These are phyloP conservation scores for Apostichopus leukothele DNA, from an alignment of 53 echinoderm and acorn worm genomes.

Conservation along the genomic window DNA sequence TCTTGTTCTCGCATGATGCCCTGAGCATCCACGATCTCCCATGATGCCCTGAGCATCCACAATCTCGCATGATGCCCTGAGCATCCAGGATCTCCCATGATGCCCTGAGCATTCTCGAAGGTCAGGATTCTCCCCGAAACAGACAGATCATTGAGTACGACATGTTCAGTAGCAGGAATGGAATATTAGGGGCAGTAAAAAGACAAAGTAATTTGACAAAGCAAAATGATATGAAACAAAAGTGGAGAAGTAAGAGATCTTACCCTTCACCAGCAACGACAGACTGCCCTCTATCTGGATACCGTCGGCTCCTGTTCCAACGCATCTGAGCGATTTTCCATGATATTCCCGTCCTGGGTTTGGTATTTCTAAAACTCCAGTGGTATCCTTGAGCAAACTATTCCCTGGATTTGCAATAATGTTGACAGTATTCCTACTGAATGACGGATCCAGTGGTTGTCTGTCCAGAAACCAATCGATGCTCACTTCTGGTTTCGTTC, in stretches of 20 bases:
- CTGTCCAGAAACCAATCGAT: constrained; percentile 12
- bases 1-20: too few relatives aligned
- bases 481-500: constrained; percentile 2
- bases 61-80: too few relatives aligned
- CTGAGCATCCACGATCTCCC: too few relatives aligned
- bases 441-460: neutral
- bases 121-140: too few relatives aligned
- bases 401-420: constrained; percentile 5
- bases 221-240: too few relatives aligned
- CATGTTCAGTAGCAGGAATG: too few relatives aligned
- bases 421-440: neutral
- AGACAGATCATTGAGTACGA: too few relatives aligned
- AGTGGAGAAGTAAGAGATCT: neutral
- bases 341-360: constrained; percentile 28
- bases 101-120: too few relatives aligned
- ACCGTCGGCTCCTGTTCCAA: constrained; percentile 29
- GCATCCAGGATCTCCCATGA: too few relatives aligned
- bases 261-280: constrained; percentile 7
- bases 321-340: constrained; percentile 22
- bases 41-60: too few relatives aligned
- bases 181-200: too few relatives aligned
- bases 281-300: constrained; percentile 4
- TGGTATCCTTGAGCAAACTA: constrained; percentile 29
- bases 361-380: neutral
- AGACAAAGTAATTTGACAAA: too few relatives aligned